Conservation (phyloP, 2,888 invertebrate species). For the Meandrusa payeni region DNA sequence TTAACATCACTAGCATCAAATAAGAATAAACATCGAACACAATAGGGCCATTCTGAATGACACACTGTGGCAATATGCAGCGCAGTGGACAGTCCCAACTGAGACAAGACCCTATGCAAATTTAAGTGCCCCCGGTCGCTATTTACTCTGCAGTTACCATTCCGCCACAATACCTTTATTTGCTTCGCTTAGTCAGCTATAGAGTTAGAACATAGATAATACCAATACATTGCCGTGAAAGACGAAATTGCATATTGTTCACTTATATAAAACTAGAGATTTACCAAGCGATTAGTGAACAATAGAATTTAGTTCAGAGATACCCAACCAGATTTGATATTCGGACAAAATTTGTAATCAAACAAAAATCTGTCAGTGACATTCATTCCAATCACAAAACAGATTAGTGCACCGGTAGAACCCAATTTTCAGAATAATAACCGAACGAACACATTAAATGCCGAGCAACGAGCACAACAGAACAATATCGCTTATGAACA, state of each 20-base stretch:
- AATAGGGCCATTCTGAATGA: constrained; percentile 9
- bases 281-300: too few species aligned
- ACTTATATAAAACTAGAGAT: too few species aligned
- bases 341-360: too few species aligned
- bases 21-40: constrained; percentile 11
- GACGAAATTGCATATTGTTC: too few species aligned
- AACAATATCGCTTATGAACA: constrained; percentile 46
- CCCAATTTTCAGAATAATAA: constrained; percentile 23
- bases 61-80: constrained; percentile 14
- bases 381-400: constrained; percentile 19
- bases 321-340: background rate
- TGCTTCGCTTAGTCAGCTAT: constrained; percentile 10
- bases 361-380: constrained; percentile 9
- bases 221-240: constrained; percentile 13
- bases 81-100: constrained; percentile 8
- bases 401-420: constrained; percentile 16
- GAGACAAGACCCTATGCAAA: constrained; percentile 25
- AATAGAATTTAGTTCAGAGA: too few species aligned
- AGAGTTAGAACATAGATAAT: constrained; percentile 2
- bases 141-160: constrained; percentile 23
- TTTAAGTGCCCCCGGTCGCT: constrained; percentile 21
- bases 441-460: constrained; percentile 19
- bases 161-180: constrained; percentile 22
- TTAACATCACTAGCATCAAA: background rate
- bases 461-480: constrained; percentile 35